Base-by-base conservation (phyloP, 1,140 invertebrate genomes). In the Neodiprion pinetum region DNA sequence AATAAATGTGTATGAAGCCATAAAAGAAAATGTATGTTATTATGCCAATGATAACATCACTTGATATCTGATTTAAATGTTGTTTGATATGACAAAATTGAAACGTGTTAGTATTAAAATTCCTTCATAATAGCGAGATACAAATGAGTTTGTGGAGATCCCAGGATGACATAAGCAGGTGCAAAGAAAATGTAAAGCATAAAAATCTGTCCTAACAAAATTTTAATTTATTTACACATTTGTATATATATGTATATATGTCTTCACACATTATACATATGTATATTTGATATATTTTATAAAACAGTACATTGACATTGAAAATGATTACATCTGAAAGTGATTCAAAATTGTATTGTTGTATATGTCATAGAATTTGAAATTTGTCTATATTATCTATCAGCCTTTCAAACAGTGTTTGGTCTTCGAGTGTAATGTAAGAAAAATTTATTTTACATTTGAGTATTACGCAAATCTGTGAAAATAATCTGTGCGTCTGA, bases 171-270 rank as follows among this genome's bases (percentile, higher is more conserved):
- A 78, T 75, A 76, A 79, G 67, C 48, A 50, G 81, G 75, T 80
- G 67, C 74, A 77, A 84, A 84, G 80, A 77, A 79, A 83, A 82
- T 78, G 70, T 80, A 80, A 81, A 73, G 75, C 74, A 79, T 77
- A 80, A 79, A 79, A 81, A 79, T 80, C 48, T 67, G 76, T 75
- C 75, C 79, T 79, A 84, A 85, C 81, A 83, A 79, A 82, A 73
- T 84, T 77, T 80, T 79, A 74, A 82, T 85, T 85, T 85, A 85
- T 85, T 83, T 80, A 83, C 76, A 84, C 72, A 83, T 70, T 75
- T 79, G 79, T 69, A 69, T 21, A 17, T 75, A 75, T 77, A 77
- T 23, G 17, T 14, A 21, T 47, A 40, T 69, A 69, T 49, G 40
- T 65, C 17, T 14, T 65, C 4, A 65, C 12, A 65, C 61, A 17